Conservation (phyloP, 2,113 vertebrate genomes). For the Mystacornis crossleyi region DNA sequence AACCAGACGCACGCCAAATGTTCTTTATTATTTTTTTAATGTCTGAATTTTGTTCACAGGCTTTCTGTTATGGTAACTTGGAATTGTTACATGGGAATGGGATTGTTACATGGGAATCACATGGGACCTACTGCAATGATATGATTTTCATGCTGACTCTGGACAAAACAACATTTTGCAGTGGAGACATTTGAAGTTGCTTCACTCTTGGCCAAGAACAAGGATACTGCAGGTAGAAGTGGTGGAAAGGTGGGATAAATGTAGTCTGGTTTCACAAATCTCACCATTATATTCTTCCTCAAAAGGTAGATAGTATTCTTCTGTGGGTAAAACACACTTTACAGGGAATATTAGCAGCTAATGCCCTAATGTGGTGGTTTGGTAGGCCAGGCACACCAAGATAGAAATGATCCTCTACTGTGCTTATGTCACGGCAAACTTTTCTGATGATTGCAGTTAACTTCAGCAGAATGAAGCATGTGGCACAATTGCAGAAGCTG, state of each 20-base stretch:
- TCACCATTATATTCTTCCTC: not conserved
- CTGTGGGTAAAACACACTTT: not conserved
- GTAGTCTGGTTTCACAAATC: not conserved
- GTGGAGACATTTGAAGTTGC: not conserved
- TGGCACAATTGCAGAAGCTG: not conserved
- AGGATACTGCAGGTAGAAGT: not conserved
- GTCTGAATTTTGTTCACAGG: not conserved
- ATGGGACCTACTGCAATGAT: not conserved
- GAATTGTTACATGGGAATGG: too few relatives aligned
- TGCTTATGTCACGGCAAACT: not conserved
- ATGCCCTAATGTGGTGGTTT: accelerated
- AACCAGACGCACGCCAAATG: not conserved
- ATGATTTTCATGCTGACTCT: not conserved
- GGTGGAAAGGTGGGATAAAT: not conserved
- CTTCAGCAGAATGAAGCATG: not conserved
- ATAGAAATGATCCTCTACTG: not conserved
- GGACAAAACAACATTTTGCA: not conserved
- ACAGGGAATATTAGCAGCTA: not conserved
- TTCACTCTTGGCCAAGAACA: not conserved
- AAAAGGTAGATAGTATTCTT: not conserved
- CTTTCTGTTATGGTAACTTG: not conserved
- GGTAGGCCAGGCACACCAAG: not conserved
- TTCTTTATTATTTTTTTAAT: not conserved
- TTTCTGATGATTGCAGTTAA: not conserved
- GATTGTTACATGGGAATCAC: too few relatives aligned